Evolutionary conservation across 2,888 invertebrate genomes (phyloP), one percentile per base, ranked within the genome.

Genomic region (Eustalomyia histrio): DNA sequence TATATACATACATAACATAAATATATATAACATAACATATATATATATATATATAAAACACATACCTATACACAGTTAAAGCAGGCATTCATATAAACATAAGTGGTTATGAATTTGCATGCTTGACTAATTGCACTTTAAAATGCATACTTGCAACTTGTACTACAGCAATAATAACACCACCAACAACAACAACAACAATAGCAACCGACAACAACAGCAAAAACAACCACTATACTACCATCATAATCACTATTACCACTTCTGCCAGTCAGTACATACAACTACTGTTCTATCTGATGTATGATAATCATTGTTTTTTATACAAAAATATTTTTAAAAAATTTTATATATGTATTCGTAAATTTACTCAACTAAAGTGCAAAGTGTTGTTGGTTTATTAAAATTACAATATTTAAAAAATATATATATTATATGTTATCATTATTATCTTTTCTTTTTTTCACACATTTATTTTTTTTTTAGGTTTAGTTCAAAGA

Each of bases 91-190:
- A 75, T 53, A 52, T 63, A 63, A 80, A 80, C 76, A 72, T 53
- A 72, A 80, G 75, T 76, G 80, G 72, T 72, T 76, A 72, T 80
- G 63, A 76, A 72, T 73, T 80, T 69, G 73, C 80, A 76, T 76
- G 80, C 76, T 80, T 76, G 73, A 80, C 68, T 79, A 75, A 79
- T 68, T 79, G 69, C 74, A 74, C 79, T 76, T 80, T 73, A 55
- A 73, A 80, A 67, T 39, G 17, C 16, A 50, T 47, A 63, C 61
- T 63, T 39, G 35, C 43, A 58, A 72, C 61, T 52, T 76, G 52
- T 64, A 35, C 33, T 72, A 65, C 43, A 76, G 33, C n/a, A 63
- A 63, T 50, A 68, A 39, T 29, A 52, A 63, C 17, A 74, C 43
- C 35, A 65, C 0, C 47, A 61, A 64, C 18, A 52, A 53, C 18